Evolutionary conservation across 1,140 invertebrate species (phyloP).

Genomic region (Drosophila albomicans): DNA sequence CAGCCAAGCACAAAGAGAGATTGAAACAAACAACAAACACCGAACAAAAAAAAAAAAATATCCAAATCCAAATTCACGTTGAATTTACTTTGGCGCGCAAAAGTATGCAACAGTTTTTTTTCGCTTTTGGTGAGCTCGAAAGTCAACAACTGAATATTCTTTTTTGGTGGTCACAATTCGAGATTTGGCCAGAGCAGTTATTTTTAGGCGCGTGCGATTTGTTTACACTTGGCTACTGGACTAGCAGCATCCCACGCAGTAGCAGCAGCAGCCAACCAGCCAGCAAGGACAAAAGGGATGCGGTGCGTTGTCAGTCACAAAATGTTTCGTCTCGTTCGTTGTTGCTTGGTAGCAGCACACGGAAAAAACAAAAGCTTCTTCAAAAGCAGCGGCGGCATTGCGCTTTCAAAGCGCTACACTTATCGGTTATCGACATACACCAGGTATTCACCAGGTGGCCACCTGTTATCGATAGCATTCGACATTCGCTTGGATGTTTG

Average conservation of each 20-base stretch:
- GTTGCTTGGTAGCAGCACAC: background rate
- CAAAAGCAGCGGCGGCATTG: slow-evolving; percentile 13
- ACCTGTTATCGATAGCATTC: slow-evolving; percentile 19
- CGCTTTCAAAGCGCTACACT: slow-evolving; percentile 20
- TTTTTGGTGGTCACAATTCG: too few species aligned
- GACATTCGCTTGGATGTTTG: too few species aligned
- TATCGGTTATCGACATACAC: slow-evolving; percentile 2
- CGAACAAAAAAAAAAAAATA: background rate
- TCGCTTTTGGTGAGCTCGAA: too few species aligned
- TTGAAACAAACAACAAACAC: background rate
- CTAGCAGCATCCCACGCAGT: slow-evolving; percentile 22
- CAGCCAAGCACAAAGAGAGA: too few species aligned
- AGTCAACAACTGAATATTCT: too few species aligned
- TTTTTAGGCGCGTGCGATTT: slow-evolving; percentile 42
- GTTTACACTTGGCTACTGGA: slow-evolving; percentile 41
- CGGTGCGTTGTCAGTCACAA: slow-evolving; percentile 26
- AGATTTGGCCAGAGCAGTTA: too few species aligned
- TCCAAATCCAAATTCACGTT: background rate
- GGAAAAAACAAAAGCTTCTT: slow-evolving; percentile 21
- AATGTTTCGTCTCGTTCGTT: slow-evolving; percentile 1
- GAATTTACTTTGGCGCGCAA: slow-evolving; percentile 47
- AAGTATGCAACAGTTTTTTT: slow-evolving; percentile 24
- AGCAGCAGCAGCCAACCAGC: background rate
- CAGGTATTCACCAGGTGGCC: background rate
- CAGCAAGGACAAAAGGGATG: slow-evolving; percentile 30